Percentiles rank a stretch among this genome's conserved stretches.
phyloP scores from a whole-genome alignment of 2,113 vertebrate genomes.

The Heterotis niloticus region DNA sequence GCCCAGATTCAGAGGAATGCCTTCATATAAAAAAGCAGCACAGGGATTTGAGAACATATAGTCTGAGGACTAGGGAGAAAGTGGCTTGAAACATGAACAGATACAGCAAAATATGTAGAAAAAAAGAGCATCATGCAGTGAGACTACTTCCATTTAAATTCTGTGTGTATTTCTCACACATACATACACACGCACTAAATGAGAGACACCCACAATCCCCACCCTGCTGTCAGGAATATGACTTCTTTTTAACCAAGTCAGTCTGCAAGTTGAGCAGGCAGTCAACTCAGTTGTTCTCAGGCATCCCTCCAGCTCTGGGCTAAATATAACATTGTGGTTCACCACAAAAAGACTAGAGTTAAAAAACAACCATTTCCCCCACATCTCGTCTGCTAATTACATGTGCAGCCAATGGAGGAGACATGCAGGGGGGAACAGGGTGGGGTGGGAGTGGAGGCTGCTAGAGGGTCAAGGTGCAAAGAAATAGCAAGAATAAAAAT shows the following conservation, averaged over 20 bases:
- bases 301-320: slow-evolving; percentile 35
- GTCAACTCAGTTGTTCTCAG: slow-evolving; percentile 38
- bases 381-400: slow-evolving; percentile 42
- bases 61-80: background rate
- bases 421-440: background rate
- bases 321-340: slow-evolving; percentile 47
- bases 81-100: background rate
- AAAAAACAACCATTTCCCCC: slow-evolving; percentile 39
- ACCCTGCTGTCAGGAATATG: slow-evolving; percentile 26
- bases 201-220: background rate
- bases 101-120: background rate
- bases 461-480: background rate
- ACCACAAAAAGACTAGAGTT: slow-evolving; percentile 40
- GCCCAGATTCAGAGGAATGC: too few species aligned
- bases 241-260: slow-evolving; percentile 25
- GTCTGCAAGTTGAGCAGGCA: slow-evolving; percentile 27
- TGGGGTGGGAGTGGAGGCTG: background rate
- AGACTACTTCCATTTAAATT: background rate
- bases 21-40: background rate
- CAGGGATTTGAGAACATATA: background rate
- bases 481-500: background rate
- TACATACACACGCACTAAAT: slow-evolving; percentile 10
- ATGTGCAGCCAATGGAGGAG: slow-evolving; percentile 15
- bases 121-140: background rate
- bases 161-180: background rate